These are phyloP conservation scores for Ptychadena robeensis DNA, from an alignment of 2,797 vertebrate genomes.

Conservation along the genomic window DNA sequence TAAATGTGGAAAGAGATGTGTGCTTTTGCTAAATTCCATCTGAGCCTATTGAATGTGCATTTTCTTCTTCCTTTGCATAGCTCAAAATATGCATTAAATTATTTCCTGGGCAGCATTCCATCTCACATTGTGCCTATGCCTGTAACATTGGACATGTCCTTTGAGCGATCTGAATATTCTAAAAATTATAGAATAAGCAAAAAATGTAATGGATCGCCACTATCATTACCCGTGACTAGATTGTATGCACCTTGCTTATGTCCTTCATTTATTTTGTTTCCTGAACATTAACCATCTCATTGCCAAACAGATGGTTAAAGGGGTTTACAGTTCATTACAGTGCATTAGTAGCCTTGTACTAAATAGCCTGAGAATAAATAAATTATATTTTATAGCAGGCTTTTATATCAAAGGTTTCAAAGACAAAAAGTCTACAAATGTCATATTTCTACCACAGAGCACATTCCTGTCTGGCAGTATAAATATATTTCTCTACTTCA, in stretches of 20 bases:
- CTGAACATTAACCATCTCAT: not conserved
- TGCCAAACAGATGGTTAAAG: not conserved
- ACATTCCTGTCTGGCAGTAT: too few relatives aligned
- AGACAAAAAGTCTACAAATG: too few relatives aligned
- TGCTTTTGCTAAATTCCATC: not conserved
- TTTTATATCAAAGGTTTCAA: too few relatives aligned
- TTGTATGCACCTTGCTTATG: constrained; percentile 31
- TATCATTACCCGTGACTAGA: constrained; percentile 53
- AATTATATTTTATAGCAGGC: too few relatives aligned
- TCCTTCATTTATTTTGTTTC: constrained; percentile 35
- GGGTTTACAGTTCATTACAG: too few relatives aligned
- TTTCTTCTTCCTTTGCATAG: constrained; percentile 7
- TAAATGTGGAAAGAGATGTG: not conserved
- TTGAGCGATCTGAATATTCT: constrained; percentile 57
- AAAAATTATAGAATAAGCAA: constrained; percentile 59
- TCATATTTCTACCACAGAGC: too few relatives aligned
- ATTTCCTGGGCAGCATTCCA: constrained; percentile 57
- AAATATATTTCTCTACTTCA: too few relatives aligned
- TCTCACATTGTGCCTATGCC: constrained; percentile 49
- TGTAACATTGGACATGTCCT: constrained; percentile 60
- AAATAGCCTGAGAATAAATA: too few relatives aligned
- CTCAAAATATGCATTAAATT: constrained; percentile 52
- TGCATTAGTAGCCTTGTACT: fast-evolving
- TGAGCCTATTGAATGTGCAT: not conserved
- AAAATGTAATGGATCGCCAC: constrained; percentile 53